Conservation (phyloP, 2,888 invertebrate species). For the Zaprionus bogoriensis region DNA sequence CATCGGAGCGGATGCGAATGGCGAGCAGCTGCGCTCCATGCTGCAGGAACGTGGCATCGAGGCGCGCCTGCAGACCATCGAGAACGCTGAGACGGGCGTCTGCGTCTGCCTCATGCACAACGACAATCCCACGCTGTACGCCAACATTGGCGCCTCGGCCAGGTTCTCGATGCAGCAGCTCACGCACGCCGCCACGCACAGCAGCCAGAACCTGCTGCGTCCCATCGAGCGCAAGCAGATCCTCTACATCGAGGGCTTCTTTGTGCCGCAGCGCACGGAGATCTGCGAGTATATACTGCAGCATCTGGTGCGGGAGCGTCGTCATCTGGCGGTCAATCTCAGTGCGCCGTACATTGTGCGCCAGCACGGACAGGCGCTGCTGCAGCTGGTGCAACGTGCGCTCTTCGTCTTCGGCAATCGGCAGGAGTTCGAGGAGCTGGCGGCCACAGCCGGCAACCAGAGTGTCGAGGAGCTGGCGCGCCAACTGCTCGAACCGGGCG, state of each 20-base stretch:
- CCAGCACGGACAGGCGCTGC: constrained; percentile 81
- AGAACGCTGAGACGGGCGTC: constrained; percentile 83
- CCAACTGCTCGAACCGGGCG: constrained; percentile 41
- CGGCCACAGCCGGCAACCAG: constrained; percentile 67
- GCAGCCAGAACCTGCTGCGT: constrained; percentile 63
- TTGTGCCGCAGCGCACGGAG: constrained; percentile 84
- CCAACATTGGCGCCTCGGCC: constrained; percentile 85
- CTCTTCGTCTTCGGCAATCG: constrained; percentile 85
- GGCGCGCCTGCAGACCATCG: constrained; percentile 80
- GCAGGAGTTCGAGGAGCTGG: constrained; percentile 84
- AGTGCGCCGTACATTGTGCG: constrained; percentile 84
- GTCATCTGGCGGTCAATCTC: constrained; percentile 84
- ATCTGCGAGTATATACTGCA: constrained; percentile 83
- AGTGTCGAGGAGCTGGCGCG: constrained; percentile 59
- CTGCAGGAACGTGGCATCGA: constrained; percentile 82
- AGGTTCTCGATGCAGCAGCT: constrained; percentile 81
- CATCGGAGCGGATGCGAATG: constrained; percentile 84
- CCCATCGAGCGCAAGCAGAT: constrained; percentile 79
- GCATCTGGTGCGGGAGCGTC: constrained; percentile 80
- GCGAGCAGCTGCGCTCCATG: constrained; percentile 80
- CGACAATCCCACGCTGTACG: constrained; percentile 83
- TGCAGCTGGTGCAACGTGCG: constrained; percentile 83
- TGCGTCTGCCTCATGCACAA: constrained; percentile 84
- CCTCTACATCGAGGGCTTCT: constrained; percentile 85
- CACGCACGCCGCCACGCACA: constrained; percentile 50